phyloP scores from a whole-genome alignment of 2,888 invertebrate genomes.

The Zonitis immaculata region DNA sequence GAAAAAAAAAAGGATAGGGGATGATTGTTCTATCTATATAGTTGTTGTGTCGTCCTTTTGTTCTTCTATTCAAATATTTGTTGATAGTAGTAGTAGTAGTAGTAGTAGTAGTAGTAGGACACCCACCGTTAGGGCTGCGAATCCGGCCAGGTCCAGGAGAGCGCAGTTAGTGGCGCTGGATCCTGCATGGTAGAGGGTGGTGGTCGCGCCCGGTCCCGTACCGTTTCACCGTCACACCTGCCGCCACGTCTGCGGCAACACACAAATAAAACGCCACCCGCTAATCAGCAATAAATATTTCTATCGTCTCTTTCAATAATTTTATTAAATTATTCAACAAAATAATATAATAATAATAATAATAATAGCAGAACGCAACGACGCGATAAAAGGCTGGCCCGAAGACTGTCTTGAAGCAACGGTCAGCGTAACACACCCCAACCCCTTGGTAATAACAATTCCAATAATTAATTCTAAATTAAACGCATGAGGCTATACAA shows the following conservation, averaged over 20 bases:
- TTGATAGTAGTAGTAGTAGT: neutral
- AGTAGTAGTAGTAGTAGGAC: constrained; percentile 7
- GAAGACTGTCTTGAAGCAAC: constrained; percentile 51
- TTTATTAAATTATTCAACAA: neutral
- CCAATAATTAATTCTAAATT: neutral
- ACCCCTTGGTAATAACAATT: neutral
- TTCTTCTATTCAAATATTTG: too few species aligned
- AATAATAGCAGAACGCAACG: constrained; percentile 28
- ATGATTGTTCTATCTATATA: too few species aligned
- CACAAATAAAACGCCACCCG: constrained; percentile 27
- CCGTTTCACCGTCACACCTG: constrained; percentile 32
- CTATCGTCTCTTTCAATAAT: neutral
- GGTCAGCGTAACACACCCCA: constrained; percentile 42
- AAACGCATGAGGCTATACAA: constrained; percentile 19
- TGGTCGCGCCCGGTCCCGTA: constrained; percentile 26
- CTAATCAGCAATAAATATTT: constrained; percentile 24
- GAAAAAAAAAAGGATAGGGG: neutral
- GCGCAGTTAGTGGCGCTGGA: constrained; percentile 41
- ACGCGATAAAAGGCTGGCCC: constrained; percentile 49
- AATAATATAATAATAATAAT: neutral
- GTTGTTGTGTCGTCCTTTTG: too few species aligned
- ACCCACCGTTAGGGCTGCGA: constrained; percentile 46
- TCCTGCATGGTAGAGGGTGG: constrained; percentile 37
- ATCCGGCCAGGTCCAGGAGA: constrained; percentile 48
- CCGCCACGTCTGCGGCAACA: constrained; percentile 38